These are phyloP conservation scores for Gymnorhina tibicen DNA, from an alignment of 2,113 vertebrate species.

Conservation along the genomic window DNA sequence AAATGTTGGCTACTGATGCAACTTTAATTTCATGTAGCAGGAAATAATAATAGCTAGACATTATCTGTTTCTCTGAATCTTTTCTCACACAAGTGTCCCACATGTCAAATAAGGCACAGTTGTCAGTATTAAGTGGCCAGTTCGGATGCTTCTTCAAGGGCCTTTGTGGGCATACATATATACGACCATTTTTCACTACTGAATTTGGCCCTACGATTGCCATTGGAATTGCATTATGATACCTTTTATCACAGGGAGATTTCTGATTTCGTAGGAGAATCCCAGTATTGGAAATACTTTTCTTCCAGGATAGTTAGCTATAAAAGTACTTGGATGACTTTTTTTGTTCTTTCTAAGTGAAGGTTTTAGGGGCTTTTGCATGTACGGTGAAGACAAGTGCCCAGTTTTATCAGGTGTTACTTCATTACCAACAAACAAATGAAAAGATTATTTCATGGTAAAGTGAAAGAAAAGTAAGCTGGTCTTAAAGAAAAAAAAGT, in stretches of 20 bases:
- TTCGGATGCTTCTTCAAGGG: neutral
- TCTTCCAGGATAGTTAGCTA: neutral
- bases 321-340: neutral
- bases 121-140: neutral
- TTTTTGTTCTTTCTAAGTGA: neutral
- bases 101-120: neutral
- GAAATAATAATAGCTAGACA: neutral
- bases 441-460: neutral
- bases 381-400: neutral
- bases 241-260: neutral
- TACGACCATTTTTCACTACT: neutral
- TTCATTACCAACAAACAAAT: neutral
- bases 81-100: neutral
- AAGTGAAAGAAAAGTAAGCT: neutral
- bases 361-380: neutral
- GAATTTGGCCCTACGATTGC: neutral
- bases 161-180: fast-evolving
- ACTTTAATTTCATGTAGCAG: neutral
- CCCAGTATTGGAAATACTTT: neutral
- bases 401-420: neutral
- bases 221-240: neutral
- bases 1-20: neutral
- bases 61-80: neutral
- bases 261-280: neutral
- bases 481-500: neutral